A percentile compares a stretch with the other conserved stretches of the same genome.
Evolutionary conservation across 2,797 vertebrate genomes (phyloP).

Genomic region (Lutjanus argentimaculatus): DNA sequence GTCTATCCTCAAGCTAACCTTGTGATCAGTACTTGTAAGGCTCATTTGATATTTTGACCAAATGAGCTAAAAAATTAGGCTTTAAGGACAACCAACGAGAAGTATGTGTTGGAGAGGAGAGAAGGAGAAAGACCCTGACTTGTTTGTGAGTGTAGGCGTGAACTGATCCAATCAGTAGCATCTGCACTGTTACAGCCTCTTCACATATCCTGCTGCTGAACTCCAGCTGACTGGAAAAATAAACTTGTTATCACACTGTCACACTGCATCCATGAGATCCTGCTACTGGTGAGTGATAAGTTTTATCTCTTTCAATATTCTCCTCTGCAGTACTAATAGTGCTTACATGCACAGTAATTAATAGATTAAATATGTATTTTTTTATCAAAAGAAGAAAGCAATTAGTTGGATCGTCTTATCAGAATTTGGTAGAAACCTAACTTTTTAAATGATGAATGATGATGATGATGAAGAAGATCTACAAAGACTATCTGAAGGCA

Average conservation of each 20-base stretch:
- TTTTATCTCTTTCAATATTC: constrained; percentile 25
- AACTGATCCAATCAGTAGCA: constrained; percentile 16
- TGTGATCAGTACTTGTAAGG: background rate
- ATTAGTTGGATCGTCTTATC: background rate
- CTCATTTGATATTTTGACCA: background rate
- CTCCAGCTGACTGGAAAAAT: constrained; percentile 24
- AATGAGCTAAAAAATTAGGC: background rate
- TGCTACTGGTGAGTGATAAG: constrained; percentile 60
- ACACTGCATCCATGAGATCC: constrained; percentile 8
- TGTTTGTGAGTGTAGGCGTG: constrained; percentile 29
- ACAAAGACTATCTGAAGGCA: background rate
- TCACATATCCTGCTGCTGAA: constrained; percentile 17
- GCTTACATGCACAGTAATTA: too few relatives aligned
- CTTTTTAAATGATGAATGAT: background rate
- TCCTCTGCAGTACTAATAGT: background rate
- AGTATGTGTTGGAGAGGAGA: background rate
- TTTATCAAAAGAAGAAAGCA: background rate
- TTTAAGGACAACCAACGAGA: background rate
- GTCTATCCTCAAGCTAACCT: background rate
- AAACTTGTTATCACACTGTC: background rate
- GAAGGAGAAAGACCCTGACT: constrained; percentile 12
- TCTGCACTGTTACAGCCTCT: constrained; percentile 7
- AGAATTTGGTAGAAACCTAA: background rate
- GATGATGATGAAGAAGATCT: too few relatives aligned
- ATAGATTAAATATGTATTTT: background rate